Evolutionary conservation across 2,888 invertebrate genomes (phyloP).

Genomic region (Tenthredo mesomela): DNA sequence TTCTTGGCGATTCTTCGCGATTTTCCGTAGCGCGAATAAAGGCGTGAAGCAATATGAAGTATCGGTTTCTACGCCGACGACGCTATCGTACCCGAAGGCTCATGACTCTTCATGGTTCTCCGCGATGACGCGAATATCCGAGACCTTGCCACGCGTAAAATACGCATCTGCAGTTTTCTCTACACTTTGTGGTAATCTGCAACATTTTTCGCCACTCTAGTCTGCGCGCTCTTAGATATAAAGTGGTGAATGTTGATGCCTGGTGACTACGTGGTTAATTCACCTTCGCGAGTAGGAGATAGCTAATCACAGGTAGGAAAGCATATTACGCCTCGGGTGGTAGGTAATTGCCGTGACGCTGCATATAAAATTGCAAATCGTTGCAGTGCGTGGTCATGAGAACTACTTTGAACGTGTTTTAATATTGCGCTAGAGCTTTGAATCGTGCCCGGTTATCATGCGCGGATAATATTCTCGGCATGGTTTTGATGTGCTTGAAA

Average conservation of each 20-base stretch:
- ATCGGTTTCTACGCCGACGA: slow-evolving; percentile 29
- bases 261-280: slow-evolving; percentile 39
- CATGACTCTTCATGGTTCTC: slow-evolving; percentile 22
- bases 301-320: slow-evolving; percentile 45
- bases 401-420: slow-evolving; percentile 29
- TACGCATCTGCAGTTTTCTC: background rate
- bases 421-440: background rate
- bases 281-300: slow-evolving; percentile 29
- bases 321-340: slow-evolving; percentile 41
- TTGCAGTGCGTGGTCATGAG: slow-evolving; percentile 45
- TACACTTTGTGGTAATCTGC: slow-evolving; percentile 10
- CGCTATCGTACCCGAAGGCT: slow-evolving; percentile 40
- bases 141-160: background rate
- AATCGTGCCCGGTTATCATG: background rate
- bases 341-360: slow-evolving; percentile 47
- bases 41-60: slow-evolving; percentile 38
- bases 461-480: background rate
- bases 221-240: background rate
- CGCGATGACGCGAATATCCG: slow-evolving; percentile 11
- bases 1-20: slow-evolving; percentile 36
- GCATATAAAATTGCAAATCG: slow-evolving; percentile 49
- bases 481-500: background rate
- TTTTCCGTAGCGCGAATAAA: slow-evolving; percentile 42
- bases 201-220: slow-evolving; percentile 5
- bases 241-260: slow-evolving; percentile 1